Evolutionary conservation across 2,113 vertebrate genomes (phyloP).

Genomic region (Potamarius usumacintae): DNA sequence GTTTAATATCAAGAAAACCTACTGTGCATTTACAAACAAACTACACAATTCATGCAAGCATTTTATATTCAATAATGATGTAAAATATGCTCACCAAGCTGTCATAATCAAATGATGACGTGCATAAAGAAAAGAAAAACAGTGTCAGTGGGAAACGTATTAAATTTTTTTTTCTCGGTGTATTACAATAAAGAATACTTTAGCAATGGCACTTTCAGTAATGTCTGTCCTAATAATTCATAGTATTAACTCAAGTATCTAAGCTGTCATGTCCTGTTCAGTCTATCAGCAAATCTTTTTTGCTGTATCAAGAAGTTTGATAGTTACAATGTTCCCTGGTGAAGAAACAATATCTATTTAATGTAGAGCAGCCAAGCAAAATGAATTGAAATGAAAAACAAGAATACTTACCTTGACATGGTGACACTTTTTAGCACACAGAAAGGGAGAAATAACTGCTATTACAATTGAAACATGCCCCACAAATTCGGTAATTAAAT

Average conservation of each 20-base stretch:
- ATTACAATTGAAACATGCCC: neutral
- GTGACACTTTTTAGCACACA: constrained; percentile 21
- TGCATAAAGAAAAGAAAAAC: neutral
- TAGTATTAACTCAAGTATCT: neutral
- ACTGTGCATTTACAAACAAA: neutral
- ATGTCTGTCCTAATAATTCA: neutral
- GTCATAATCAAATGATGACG: constrained; percentile 17
- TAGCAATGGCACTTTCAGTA: neutral
- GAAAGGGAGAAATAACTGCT: neutral
- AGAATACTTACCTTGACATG: constrained; percentile 47
- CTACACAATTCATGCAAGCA: neutral
- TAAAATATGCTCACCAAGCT: constrained; percentile 43
- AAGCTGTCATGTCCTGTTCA: neutral
- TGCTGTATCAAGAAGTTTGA: neutral
- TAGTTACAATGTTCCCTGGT: neutral
- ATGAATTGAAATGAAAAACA: neutral
- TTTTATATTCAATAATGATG: neutral
- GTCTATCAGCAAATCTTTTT: neutral
- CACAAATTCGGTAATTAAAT: neutral
- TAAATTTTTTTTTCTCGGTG: neutral
- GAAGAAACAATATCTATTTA: neutral
- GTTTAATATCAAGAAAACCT: neutral
- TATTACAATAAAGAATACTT: neutral
- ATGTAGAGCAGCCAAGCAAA: neutral
- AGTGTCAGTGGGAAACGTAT: neutral